These are phyloP conservation scores for Crossaster papposus DNA, from an alignment of 53 echinoderm and acorn worm genomes.

Conservation along the genomic window DNA sequence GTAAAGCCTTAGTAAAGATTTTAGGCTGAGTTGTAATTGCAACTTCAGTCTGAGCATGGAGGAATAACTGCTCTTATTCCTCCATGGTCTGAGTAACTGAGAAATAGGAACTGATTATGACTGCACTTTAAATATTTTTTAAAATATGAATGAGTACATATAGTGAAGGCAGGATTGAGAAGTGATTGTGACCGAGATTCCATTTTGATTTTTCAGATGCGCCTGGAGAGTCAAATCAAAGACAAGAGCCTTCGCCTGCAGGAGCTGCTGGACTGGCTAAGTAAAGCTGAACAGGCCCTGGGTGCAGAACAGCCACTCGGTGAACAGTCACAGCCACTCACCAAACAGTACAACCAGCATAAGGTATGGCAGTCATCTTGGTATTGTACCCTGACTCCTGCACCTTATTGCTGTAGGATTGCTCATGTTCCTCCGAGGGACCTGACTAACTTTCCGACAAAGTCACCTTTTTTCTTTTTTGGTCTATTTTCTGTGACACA, in stretches of 20 bases:
- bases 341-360: constrained; percentile 85
- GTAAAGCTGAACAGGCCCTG: constrained; percentile 76
- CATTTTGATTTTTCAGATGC: constrained; percentile 35
- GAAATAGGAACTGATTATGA: neutral
- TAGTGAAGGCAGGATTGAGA: neutral
- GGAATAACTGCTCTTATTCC: neutral
- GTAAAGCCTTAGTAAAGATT: neutral
- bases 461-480: neutral
- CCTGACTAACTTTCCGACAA: neutral
- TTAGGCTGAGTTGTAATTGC: neutral
- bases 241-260: constrained; percentile 76
- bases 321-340: constrained; percentile 76
- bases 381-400: neutral
- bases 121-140: too few species aligned
- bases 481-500: neutral
- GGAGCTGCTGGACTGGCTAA: constrained; percentile 89
- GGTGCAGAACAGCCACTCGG: constrained; percentile 83
- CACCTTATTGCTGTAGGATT: neutral
- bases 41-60: neutral
- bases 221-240: constrained; percentile 66
- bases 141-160: too few species aligned
- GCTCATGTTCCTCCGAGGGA: neutral
- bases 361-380: constrained; percentile 68
- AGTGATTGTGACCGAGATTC: neutral
- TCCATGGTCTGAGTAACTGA: neutral